These are phyloP conservation scores for Pangasianodon hypophthalmus DNA, from an alignment of 2,113 vertebrate species.

Conservation along the genomic window DNA sequence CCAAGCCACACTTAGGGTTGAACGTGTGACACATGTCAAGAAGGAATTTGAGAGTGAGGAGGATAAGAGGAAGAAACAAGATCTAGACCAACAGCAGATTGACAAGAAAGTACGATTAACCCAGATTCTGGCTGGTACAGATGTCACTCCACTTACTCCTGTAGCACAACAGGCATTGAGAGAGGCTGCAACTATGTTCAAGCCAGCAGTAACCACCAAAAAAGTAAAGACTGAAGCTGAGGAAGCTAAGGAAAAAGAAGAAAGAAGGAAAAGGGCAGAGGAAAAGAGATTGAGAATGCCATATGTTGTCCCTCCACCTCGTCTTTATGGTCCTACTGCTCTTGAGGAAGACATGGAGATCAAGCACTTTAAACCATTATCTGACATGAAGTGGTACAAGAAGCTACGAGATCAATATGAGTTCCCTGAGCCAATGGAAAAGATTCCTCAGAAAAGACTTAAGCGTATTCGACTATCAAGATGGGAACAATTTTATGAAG, in stretches of 20 bases:
- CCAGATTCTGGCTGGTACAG: conserved; percentile 86
- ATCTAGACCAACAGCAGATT: conserved; percentile 75
- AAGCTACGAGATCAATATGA: conserved; percentile 94
- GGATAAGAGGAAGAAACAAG: conserved; percentile 75
- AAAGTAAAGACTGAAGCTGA: conserved; percentile 88
- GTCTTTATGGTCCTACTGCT: conserved; percentile 71
- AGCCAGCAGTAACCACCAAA: conserved; percentile 90
- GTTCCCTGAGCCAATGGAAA: conserved; percentile 94
- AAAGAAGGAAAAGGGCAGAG: conserved; percentile 83
- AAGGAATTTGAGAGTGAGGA: conserved; percentile 84
- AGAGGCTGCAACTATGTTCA: conserved; percentile 90
- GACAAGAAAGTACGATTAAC: conserved; percentile 92
- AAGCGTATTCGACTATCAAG: conserved; percentile 96
- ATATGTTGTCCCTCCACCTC: conserved; percentile 86
- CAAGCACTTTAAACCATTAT: conserved; percentile 91
- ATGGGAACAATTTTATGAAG: conserved; percentile 97
- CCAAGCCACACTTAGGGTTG: conserved; percentile 91
- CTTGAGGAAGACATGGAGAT: conserved; percentile 89
- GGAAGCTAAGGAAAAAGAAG: conserved; percentile 81
- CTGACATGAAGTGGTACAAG: conserved; percentile 99
- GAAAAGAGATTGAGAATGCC: conserved; percentile 93
- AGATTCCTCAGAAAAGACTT: conserved; percentile 86
- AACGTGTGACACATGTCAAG: conserved; percentile 85
- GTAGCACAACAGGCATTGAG: conserved; percentile 89
- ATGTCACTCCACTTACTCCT: conserved; percentile 82